Percentiles rank a stretch among this genome's conserved stretches.
These are phyloP conservation scores for Hydra vulgaris DNA, from an alignment of 30 jellyfish, hydroid and myxozoan species.

Conservation along the genomic window DNA sequence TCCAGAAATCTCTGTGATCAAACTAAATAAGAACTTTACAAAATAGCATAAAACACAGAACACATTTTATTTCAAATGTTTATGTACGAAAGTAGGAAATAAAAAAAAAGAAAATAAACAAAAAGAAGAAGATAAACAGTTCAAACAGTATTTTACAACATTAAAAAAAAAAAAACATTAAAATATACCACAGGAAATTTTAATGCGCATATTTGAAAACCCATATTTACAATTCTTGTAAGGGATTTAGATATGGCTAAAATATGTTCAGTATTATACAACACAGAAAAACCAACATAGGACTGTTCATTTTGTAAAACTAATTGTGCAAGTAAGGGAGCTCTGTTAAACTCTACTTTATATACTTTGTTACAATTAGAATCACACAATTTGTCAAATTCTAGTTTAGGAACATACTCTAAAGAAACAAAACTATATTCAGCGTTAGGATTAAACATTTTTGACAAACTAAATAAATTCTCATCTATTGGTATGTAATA, in stretches of 20 bases:
- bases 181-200: conserved; percentile 19
- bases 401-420: background rate
- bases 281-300: conserved; percentile 11
- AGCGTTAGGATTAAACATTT: background rate
- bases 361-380: background rate
- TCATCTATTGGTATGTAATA: background rate
- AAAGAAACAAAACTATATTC: background rate
- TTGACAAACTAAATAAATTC: background rate
- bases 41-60: background rate
- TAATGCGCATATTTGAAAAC: conserved; percentile 15
- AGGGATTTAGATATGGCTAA: background rate
- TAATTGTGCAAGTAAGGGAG: conserved; percentile 1
- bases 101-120: background rate
- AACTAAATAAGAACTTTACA: background rate
- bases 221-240: conserved; percentile 9
- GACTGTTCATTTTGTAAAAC: conserved; percentile 1
- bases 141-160: too few relatives aligned
- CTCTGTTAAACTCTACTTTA: background rate
- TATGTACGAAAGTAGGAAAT: background rate
- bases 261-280: background rate
- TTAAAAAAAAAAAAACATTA: background rate
- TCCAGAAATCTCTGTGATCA: background rate
- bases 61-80: background rate
- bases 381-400: too few relatives aligned
- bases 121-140: background rate